Evolutionary conservation across 1,140 invertebrate genomes (phyloP).

Genomic region (Oscheius sp.): DNA sequence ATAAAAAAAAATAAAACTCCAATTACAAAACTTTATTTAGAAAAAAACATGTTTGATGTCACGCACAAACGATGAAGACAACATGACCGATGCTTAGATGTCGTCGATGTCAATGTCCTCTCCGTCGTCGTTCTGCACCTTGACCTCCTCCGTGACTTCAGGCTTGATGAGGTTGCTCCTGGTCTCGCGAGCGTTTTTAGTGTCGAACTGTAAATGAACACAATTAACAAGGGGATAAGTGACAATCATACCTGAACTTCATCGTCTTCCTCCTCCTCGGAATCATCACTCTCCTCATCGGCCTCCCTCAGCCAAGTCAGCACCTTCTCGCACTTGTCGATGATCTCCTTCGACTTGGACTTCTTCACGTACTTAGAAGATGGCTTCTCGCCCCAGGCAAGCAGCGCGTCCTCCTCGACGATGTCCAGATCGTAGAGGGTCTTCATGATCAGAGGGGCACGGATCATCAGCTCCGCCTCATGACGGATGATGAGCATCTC

Average conservation of each 20-base stretch:
- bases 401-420: slow-evolving; percentile 83
- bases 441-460: slow-evolving; percentile 85
- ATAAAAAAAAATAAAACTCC: no score
- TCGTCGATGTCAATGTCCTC: slow-evolving; percentile 15
- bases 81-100: no score
- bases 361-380: slow-evolving; percentile 88
- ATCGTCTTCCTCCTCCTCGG: slow-evolving; percentile 59
- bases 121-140: background rate
- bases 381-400: slow-evolving; percentile 88
- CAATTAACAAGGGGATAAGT: background rate
- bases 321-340: slow-evolving; percentile 84
- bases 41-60: no score
- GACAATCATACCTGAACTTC: background rate
- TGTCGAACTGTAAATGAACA: background rate
- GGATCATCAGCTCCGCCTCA: slow-evolving; percentile 73
- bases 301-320: slow-evolving; percentile 94
- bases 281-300: slow-evolving; percentile 69
- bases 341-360: slow-evolving; percentile 85
- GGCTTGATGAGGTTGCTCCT: no score
- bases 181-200: background rate
- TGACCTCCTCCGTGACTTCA: background rate
- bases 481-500: slow-evolving; percentile 85
- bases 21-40: no score
- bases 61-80: no score
- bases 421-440: slow-evolving; percentile 91